Evolutionary conservation across 2,797 vertebrate genomes (phyloP).

Genomic region (Aulostomus chinensis): DNA sequence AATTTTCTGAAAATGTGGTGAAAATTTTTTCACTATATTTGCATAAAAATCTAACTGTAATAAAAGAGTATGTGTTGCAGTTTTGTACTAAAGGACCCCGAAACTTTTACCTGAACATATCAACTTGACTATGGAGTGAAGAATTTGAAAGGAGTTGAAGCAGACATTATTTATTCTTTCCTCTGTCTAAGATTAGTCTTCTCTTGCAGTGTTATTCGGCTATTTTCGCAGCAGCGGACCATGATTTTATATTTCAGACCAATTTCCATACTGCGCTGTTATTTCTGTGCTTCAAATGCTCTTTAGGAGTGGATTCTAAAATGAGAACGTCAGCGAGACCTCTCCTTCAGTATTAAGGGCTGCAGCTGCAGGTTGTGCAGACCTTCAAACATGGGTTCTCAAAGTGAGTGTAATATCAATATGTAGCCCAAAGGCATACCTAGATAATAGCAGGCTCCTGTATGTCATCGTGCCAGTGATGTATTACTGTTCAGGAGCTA

Average conservation of each 20-base stretch:
- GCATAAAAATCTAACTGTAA: too few species aligned
- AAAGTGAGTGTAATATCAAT: slow-evolving; percentile 35
- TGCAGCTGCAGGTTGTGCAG: slow-evolving; percentile 12
- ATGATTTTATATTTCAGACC: slow-evolving; percentile 26
- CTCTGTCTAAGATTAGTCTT: slow-evolving; percentile 7
- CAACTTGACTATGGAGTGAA: slow-evolving; percentile 8
- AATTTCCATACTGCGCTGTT: slow-evolving; percentile 5
- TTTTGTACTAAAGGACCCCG: background rate
- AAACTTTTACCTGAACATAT: slow-evolving; percentile 6
- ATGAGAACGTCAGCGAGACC: slow-evolving; percentile 1
- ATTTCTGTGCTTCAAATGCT: slow-evolving; percentile 3
- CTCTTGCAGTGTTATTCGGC: slow-evolving; percentile 7
- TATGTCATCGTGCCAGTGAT: slow-evolving; percentile 23
- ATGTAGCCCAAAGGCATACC: slow-evolving; percentile 16
- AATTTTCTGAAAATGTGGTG: too few species aligned
- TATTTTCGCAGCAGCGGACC: slow-evolving; percentile 15
- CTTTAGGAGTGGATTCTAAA: slow-evolving; percentile 8
- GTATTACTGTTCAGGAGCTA: slow-evolving; percentile 20
- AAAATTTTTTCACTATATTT: too few species aligned
- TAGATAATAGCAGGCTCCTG: slow-evolving; percentile 6
- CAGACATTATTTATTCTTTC: slow-evolving; percentile 19
- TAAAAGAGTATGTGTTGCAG: background rate
- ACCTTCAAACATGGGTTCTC: slow-evolving; percentile 13
- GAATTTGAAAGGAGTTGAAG: slow-evolving; percentile 7
- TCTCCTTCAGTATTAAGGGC: background rate